Percentiles rank a stretch among this genome's conserved stretches.
phyloP scores from a whole-genome alignment of 1,140 invertebrate genomes.

The Kradibia gibbosae region DNA sequence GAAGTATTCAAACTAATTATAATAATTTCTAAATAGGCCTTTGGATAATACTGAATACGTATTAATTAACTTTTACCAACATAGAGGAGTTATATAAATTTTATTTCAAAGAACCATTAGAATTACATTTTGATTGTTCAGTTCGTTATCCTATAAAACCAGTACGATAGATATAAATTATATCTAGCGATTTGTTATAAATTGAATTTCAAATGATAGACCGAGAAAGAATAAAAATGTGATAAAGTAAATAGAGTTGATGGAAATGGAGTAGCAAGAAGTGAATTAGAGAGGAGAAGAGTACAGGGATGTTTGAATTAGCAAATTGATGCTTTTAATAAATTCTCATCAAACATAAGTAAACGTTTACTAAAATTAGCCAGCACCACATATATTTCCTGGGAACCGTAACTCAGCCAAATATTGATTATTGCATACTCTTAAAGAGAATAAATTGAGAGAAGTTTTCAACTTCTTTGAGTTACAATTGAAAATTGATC shows the following conservation, averaged over 20 bases:
- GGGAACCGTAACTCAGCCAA: neutral
- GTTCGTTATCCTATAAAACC: neutral
- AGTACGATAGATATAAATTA: neutral
- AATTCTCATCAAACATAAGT: neutral
- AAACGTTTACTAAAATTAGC: neutral
- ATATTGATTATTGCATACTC: constrained; percentile 24
- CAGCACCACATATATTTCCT: neutral
- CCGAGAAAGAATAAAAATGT: neutral
- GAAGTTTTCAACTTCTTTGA: too few species aligned
- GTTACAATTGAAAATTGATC: too few species aligned
- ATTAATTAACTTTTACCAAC: too few species aligned
- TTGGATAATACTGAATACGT: too few species aligned
- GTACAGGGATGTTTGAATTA: neutral
- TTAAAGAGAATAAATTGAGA: neutral
- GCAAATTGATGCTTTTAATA: neutral
- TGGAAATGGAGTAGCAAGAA: neutral
- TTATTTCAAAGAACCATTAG: neutral
- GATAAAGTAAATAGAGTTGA: neutral
- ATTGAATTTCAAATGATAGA: constrained; percentile 3
- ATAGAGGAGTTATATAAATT: too few species aligned
- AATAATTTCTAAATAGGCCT: too few species aligned
- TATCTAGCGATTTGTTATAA: neutral
- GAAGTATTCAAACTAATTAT: too few species aligned
- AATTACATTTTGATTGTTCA: constrained; percentile 16
- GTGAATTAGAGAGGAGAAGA: neutral